These are phyloP conservation scores for Proisotoma minuta DNA, from an alignment of 2,888 invertebrate species.

Conservation along the genomic window DNA sequence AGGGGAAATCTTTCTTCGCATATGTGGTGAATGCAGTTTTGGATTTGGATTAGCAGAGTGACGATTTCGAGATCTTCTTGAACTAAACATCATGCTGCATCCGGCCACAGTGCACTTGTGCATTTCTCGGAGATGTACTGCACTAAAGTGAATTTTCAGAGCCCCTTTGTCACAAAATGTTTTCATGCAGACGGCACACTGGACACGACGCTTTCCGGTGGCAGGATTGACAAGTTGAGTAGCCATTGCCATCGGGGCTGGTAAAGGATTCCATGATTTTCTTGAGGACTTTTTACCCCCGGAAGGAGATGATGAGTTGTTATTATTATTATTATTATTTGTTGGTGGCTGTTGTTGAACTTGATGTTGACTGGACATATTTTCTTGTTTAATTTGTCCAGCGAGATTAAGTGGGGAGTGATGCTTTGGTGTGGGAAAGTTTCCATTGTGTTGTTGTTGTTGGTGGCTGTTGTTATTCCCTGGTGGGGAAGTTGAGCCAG, in stretches of 20 bases:
- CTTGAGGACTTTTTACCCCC: not conserved
- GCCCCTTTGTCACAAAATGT: conserved; percentile 99
- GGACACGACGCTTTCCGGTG: conserved; percentile 85
- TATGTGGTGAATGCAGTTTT: conserved; percentile 91
- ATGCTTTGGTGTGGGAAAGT: conserved; percentile 45
- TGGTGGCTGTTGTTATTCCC: not conserved
- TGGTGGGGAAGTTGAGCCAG: conserved; percentile 2
- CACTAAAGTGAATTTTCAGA: conserved; percentile 97
- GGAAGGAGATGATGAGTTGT: not conserved
- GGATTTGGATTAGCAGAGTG: conserved; percentile 99
- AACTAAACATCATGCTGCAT: conserved; percentile 99
- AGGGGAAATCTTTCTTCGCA: conserved; percentile 87
- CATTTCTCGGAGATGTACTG: conserved; percentile 98
- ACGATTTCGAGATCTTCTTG: conserved; percentile 86
- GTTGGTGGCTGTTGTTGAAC: not conserved
- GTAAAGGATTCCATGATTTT: conserved; percentile 23
- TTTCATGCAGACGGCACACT: conserved; percentile 96
- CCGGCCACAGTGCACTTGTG: conserved; percentile 98
- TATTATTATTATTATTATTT: not conserved
- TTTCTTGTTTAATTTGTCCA: conserved; percentile 12
- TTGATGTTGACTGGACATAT: not conserved
- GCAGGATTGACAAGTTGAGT: conserved; percentile 31
- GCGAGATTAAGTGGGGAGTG: conserved; percentile 37
- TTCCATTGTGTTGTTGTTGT: conserved; percentile 30
- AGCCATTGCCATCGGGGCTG: conserved; percentile 20